Evolutionary conservation across 2,797 vertebrate genomes (phyloP), one percentile per base, ranked within the genome.

Genomic region (Pitangus sulphuratus): DNA sequence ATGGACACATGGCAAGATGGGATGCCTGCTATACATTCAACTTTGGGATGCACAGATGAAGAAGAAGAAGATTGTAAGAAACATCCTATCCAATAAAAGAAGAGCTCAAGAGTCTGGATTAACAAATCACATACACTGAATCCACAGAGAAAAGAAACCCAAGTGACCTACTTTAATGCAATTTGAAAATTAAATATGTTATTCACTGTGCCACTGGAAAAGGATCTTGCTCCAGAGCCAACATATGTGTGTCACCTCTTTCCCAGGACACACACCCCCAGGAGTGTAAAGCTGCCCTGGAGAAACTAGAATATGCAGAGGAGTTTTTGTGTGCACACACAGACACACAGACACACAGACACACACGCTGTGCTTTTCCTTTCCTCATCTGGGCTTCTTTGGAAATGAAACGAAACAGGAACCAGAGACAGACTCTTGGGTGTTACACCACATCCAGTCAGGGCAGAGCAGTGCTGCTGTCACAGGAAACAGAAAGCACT

Each of bases 401-500:
- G 91, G 47, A 77, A 89, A 72, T 50, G 64, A 76, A 91, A 9
- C 0, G 11, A 87, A 80, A 92, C 61, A 89, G 96, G 87, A 96
- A 96, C 74, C 33, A 80, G 19, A n/a, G 68, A 76, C 28, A 61
- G 76, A 51, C 58, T 56, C 44, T 15, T 1, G 5, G 65, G 54
- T 92, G 78, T 53, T 68, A 77, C 84, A 44, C 26, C 44, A 66
- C 58, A 14, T 70, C 76, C 77, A 81, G 51, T 45, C 61, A 61
- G 80, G 40, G 53, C 40, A 88, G 66, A 89, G 60, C 25, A 83
- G 64, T 19, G 40, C 48, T 86, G 31, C 25, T 78, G 33, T 48
- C 60, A 62, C 76, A 93, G 95, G 96, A 97, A 96, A 83, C 47
- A 64, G 75, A 93, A 91, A 66, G 48, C 57, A 17, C 42, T 42